Evolutionary conservation across 2,888 invertebrate genomes (phyloP).

Genomic region (Calephelis perditalis): DNA sequence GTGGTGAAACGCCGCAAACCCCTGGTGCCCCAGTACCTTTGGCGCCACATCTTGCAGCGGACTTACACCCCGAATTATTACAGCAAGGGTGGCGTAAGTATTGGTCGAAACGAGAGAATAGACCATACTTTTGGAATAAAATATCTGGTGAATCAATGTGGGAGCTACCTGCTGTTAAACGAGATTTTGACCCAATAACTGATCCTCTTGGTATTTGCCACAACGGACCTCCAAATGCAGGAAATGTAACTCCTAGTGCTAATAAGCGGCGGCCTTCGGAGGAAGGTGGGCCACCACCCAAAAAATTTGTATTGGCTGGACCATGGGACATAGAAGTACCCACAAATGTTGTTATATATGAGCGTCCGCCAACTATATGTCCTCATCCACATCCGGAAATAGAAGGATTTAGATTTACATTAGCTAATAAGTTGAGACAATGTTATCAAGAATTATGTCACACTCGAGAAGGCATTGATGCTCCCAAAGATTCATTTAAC

Average conservation of each 20-base stretch:
- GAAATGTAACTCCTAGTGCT: constrained; percentile 74
- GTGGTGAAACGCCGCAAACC: constrained; percentile 74
- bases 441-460: constrained; percentile 97
- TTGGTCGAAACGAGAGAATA: constrained; percentile 96
- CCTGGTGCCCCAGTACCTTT: constrained; percentile 78
- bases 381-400: constrained; percentile 97
- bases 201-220: constrained; percentile 92
- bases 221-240: constrained; percentile 61
- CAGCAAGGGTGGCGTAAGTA: constrained; percentile 97
- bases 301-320: constrained; percentile 92
- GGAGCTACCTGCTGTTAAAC: constrained; percentile 93
- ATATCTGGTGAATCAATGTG: constrained; percentile 96
- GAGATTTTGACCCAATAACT: constrained; percentile 93
- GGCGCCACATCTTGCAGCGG: constrained; percentile 65
- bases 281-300: constrained; percentile 87
- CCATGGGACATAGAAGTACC: constrained; percentile 97
- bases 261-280: constrained; percentile 88
- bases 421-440: constrained; percentile 90
- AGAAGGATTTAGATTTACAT: constrained; percentile 90
- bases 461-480: constrained; percentile 94
- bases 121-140: constrained; percentile 98
- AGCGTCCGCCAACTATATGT: constrained; percentile 89
- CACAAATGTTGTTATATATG: constrained; percentile 94
- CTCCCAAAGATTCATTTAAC: constrained; percentile 97
- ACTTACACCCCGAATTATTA: constrained; percentile 69